Evolutionary conservation across 2,888 invertebrate species (phyloP), one percentile per base, ranked within the genome.

Genomic region (Priocnemis perturbator): DNA sequence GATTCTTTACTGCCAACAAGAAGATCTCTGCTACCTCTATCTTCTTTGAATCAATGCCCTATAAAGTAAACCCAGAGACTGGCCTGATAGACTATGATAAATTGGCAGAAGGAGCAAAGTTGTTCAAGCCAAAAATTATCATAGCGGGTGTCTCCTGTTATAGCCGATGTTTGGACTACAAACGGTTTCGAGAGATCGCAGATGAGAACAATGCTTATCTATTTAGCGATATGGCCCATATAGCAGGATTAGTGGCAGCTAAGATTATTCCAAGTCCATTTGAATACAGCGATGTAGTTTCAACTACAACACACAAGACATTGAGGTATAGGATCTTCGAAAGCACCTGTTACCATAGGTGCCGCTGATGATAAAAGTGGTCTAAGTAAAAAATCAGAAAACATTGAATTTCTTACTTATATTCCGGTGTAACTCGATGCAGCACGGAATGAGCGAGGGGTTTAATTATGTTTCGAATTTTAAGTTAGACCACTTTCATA

Each of bases 11-110:
- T 0, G 91, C 94, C 7, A 94, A 91, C 9, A 98, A 97, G 89
- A 96, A 95, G 90, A 96, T 99, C 69, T 99, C 98, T 0, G 98
- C 98, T 7, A 98, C 98, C 0, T 98, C 98, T 0, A 95, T 98
- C 71, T 99, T 97, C 91, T 99, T 99, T 88, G 98, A 99, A 91
- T 98, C 98, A 67, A 96, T 98, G 95, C 98, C 98, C 0, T 99
- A 99, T 89, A 98, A 97, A 90, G 95, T 97, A 81, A 77, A 97
- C 87, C 93, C 95, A 0, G 89, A 90, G 67, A 95, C 95, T 30
- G 98, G 98, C 23, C 89, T 97, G 0, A 98, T 99, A 76, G 98
- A 99, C 90, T 99, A 98, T 86, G 97, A 98, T 74, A 93, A 93
- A 85, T 90, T 99, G 57, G 94, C 94, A 2, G 93, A 94, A 80